These are phyloP conservation scores for Lordiphosa clarofinis DNA, from an alignment of 1,140 invertebrate species.

Conservation along the genomic window DNA sequence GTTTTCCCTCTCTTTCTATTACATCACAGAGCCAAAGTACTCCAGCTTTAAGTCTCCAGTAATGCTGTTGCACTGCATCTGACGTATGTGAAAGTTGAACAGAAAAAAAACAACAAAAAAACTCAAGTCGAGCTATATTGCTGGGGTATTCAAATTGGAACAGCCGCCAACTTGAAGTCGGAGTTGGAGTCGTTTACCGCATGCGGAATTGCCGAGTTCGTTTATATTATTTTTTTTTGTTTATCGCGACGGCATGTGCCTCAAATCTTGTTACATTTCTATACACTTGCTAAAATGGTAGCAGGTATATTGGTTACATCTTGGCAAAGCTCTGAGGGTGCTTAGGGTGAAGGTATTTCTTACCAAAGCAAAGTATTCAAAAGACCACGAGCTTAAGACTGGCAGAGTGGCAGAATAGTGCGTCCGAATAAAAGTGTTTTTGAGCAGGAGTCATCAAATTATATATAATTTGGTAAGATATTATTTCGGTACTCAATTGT, in stretches of 20 bases:
- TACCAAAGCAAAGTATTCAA: no score
- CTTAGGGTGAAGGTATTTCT: no score
- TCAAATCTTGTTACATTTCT: conserved; percentile 38
- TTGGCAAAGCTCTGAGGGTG: no score
- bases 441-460: no score
- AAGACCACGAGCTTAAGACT: no score
- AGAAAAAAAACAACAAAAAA: conserved; percentile 7
- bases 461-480: no score
- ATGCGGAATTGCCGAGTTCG: conserved; percentile 44
- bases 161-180: conserved; percentile 17
- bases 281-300: background rate
- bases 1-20: conserved; percentile 17
- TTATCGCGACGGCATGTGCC: conserved; percentile 34
- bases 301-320: no score
- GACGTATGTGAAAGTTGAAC: conserved; percentile 71
- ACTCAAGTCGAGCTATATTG: conserved; percentile 14
- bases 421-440: no score
- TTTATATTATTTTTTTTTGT: conserved; percentile 6
- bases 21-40: conserved; percentile 48
- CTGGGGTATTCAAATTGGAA: conserved; percentile 65
- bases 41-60: conserved; percentile 24
- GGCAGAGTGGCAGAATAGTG: no score
- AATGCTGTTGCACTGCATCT: conserved; percentile 58
- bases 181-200: conserved; percentile 22
- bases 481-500: no score